These are phyloP conservation scores for Eilema griseolum DNA, from an alignment of 2,888 invertebrate species.

Conservation along the genomic window DNA sequence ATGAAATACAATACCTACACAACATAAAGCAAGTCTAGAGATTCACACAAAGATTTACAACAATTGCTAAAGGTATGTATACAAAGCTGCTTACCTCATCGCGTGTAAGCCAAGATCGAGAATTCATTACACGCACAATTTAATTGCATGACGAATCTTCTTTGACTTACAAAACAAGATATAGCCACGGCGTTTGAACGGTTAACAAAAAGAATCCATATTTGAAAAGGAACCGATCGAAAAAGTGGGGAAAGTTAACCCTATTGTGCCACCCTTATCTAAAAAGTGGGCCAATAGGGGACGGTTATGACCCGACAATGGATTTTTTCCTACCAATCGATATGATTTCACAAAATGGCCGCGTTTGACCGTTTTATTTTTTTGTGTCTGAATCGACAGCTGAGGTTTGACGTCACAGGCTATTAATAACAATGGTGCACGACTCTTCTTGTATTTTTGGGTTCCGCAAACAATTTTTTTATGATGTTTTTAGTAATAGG, in stretches of 20 bases:
- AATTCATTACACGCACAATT: slow-evolving; percentile 49
- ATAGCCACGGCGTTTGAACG: slow-evolving; percentile 52
- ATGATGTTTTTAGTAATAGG: not conserved
- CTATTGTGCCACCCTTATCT: slow-evolving; percentile 78
- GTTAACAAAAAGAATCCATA: slow-evolving; percentile 69
- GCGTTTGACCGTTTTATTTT: slow-evolving; percentile 56
- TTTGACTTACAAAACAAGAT: slow-evolving; percentile 36
- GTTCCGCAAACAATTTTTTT: slow-evolving; percentile 22
- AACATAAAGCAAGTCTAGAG: not conserved
- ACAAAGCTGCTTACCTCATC: slow-evolving; percentile 44
- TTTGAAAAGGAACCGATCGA: slow-evolving; percentile 69
- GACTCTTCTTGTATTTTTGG: slow-evolving; percentile 32
- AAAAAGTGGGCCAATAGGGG: slow-evolving; percentile 84
- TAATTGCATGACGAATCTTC: slow-evolving; percentile 40
- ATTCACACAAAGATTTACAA: slow-evolving; percentile 3
- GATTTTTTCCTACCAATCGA: slow-evolving; percentile 85
- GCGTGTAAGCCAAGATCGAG: slow-evolving; percentile 27
- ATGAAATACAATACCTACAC: not conserved
- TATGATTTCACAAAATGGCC: slow-evolving; percentile 82
- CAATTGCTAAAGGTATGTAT: slow-evolving; percentile 17
- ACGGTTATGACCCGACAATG: slow-evolving; percentile 73
- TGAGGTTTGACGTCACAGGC: slow-evolving; percentile 46
- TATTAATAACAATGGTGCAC: slow-evolving; percentile 47
- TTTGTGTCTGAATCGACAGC: slow-evolving; percentile 52
- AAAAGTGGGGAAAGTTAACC: slow-evolving; percentile 80